Evolutionary conservation across 2,888 invertebrate species (phyloP).

Genomic region (Adineta ricciae): DNA sequence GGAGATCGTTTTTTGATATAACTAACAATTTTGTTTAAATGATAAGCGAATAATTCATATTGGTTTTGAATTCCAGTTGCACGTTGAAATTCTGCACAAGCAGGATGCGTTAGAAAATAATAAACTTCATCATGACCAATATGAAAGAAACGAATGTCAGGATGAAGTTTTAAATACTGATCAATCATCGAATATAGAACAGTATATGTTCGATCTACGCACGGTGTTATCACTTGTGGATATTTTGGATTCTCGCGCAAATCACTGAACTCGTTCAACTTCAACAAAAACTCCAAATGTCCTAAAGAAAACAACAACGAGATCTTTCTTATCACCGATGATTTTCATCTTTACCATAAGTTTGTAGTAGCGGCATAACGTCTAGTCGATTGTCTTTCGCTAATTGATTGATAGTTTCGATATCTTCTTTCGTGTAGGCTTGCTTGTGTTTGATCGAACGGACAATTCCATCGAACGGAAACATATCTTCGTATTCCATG

Average conservation of each 20-base stretch:
- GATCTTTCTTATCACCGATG: too few species aligned
- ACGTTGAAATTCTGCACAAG: constrained; percentile 9
- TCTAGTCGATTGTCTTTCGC: constrained; percentile 58
- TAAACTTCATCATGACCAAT: constrained; percentile 41
- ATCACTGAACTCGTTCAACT: constrained; percentile 60
- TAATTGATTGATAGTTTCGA: constrained; percentile 57
- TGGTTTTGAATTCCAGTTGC: background rate
- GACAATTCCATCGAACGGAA: too few species aligned
- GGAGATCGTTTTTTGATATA: constrained; percentile 25
- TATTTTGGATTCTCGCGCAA: constrained; percentile 60
- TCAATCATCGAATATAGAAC: constrained; percentile 57
- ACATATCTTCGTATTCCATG: constrained; percentile 63
- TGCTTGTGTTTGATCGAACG: too few species aligned
- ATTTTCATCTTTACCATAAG: constrained; percentile 57
- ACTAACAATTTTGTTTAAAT: constrained; percentile 24
- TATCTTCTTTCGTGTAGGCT: constrained; percentile 34
- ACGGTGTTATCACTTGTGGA: constrained; percentile 63
- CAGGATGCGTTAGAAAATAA: constrained; percentile 21
- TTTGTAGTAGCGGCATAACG: constrained; percentile 70
- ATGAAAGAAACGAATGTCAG: constrained; percentile 58
- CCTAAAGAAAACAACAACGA: constrained; percentile 41
- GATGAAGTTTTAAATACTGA: constrained; percentile 62
- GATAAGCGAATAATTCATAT: constrained; percentile 25
- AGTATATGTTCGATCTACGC: constrained; percentile 44
- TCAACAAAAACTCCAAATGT: constrained; percentile 69